A percentile compares a stretch with the other conserved stretches of the same genome.
Evolutionary conservation across 2,797 vertebrate genomes (phyloP).

Genomic region (Mormyrus hasselquistii): DNA sequence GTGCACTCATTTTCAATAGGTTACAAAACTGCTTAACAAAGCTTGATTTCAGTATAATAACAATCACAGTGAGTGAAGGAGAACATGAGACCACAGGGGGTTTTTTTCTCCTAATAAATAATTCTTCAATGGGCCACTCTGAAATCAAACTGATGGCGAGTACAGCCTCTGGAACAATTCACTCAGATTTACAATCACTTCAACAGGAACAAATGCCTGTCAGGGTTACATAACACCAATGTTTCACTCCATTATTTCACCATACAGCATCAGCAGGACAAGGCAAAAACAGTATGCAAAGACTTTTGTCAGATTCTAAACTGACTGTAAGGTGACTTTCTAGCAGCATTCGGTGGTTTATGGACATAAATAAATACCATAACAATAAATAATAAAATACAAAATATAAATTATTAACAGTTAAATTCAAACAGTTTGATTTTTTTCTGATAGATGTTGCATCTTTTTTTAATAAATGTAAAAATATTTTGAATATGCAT

Average conservation of each 20-base stretch:
- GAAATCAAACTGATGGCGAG: neutral
- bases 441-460: neutral
- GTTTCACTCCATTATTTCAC: constrained; percentile 56
- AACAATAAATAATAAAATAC: neutral
- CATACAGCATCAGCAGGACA: neutral
- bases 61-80: neutral
- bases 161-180: constrained; percentile 45
- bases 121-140: neutral
- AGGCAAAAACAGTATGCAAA: neutral
- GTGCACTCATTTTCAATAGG: neutral
- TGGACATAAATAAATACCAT: neutral
- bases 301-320: neutral
- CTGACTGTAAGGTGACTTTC: neutral
- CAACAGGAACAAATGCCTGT: constrained; percentile 55
- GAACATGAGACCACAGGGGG: neutral
- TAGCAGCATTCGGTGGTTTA: neutral
- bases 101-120: neutral
- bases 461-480: neutral
- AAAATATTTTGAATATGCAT: neutral
- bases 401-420: neutral
- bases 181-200: constrained; percentile 57
- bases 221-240: constrained; percentile 65
- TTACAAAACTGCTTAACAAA: neutral
- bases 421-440: neutral
- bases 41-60: neutral